Evolutionary conservation across 2,888 invertebrate genomes (phyloP).

Genomic region (Hirtodrosophila confusa): DNA sequence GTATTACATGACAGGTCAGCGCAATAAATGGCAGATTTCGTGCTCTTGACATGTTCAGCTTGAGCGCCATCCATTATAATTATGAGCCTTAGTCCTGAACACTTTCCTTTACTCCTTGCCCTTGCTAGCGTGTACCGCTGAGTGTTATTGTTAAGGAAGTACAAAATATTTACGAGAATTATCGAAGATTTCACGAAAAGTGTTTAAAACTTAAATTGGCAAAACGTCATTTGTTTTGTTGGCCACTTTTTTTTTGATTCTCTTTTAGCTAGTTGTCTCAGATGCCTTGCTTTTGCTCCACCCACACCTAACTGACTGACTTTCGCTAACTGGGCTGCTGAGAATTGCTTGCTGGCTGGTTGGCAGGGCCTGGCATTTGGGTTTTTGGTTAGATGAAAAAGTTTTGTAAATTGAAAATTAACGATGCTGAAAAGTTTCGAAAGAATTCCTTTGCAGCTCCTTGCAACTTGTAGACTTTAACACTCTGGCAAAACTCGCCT

Average conservation of each 20-base stretch:
- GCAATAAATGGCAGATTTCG: too few species aligned
- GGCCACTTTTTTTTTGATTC: constrained; percentile 16
- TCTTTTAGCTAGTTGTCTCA: constrained; percentile 31
- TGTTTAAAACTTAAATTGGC: constrained; percentile 52
- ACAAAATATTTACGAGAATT: constrained; percentile 7
- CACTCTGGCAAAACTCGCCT: constrained; percentile 9
- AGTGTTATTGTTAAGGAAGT: constrained; percentile 5
- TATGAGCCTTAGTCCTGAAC: too few species aligned
- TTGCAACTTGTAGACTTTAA: constrained; percentile 58
- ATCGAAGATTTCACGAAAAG: constrained; percentile 42
- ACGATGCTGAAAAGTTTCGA: constrained; percentile 74
- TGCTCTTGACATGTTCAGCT: too few species aligned
- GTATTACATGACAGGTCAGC: too few species aligned
- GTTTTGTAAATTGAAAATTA: constrained; percentile 76
- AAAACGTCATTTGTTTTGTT: constrained; percentile 36
- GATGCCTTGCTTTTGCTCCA: constrained; percentile 23
- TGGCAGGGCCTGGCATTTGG: constrained; percentile 36
- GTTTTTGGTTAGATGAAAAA: constrained; percentile 66
- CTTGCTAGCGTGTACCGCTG: too few species aligned
- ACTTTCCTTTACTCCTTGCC: too few species aligned
- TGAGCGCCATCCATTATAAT: too few species aligned
- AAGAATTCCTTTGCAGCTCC: constrained; percentile 54
- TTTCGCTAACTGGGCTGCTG: constrained; percentile 51
- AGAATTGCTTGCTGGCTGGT: constrained; percentile 9
- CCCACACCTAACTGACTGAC: constrained; percentile 30